Conservation (phyloP, 2,797 vertebrate species). For the Salarias fasciatus region DNA sequence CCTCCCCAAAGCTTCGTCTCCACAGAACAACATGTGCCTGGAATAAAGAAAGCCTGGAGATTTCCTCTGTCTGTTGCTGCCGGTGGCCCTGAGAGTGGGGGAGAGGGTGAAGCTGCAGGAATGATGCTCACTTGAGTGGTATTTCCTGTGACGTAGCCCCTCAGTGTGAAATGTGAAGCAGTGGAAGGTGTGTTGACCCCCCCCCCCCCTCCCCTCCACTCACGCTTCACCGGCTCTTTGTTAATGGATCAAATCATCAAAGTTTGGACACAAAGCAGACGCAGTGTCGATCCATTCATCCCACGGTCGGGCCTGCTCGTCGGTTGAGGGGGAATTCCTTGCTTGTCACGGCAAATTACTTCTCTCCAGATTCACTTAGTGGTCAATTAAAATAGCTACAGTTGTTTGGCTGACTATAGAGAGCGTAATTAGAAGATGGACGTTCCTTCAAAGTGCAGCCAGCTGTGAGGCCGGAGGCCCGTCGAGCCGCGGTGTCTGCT, state of each 20-base stretch:
- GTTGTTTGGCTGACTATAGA: conserved; percentile 49
- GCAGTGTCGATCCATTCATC: conserved; percentile 11
- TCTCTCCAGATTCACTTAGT: conserved; percentile 37
- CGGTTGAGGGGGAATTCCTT: conserved; percentile 50
- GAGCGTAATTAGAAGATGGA: conserved; percentile 66
- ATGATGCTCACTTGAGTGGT: conserved; percentile 40
- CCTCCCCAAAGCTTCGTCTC: conserved; percentile 18
- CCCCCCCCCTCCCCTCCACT: fast-evolving
- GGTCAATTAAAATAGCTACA: conserved; percentile 51
- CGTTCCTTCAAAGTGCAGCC: conserved; percentile 54
- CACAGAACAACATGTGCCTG: conserved; percentile 31
- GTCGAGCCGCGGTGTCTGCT: conserved; percentile 1
- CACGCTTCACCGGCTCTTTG: conserved; percentile 8
- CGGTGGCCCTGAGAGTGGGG: conserved; percentile 24
- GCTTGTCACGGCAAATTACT: conserved; percentile 62
- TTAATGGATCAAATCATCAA: no score
- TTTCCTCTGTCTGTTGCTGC: conserved; percentile 34
- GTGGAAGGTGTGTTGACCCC: conserved; percentile 17
- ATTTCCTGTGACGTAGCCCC: conserved; percentile 69
- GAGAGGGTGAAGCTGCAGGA: background rate
- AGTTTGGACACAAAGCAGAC: background rate
- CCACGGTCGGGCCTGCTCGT: no score
- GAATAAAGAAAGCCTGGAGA: conserved; percentile 35
- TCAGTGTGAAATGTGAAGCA: conserved; percentile 43
- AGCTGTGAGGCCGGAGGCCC: conserved; percentile 44